These are phyloP conservation scores for Mirza zaza DNA, from an alignment of 2,113 vertebrate species.

Conservation along the genomic window DNA sequence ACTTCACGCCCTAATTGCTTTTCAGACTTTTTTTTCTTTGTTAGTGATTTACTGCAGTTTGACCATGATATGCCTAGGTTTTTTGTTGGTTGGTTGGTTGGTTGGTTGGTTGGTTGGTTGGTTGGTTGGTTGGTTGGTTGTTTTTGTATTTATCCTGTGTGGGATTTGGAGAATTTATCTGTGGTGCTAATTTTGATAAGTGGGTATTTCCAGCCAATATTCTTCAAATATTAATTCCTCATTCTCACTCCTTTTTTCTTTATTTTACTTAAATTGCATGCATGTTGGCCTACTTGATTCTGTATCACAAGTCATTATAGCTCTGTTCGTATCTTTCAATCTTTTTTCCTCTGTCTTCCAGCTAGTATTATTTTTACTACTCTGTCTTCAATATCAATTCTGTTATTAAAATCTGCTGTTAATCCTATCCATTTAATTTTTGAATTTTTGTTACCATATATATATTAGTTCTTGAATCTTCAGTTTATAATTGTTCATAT, in stretches of 20 bases:
- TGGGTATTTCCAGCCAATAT: not conserved
- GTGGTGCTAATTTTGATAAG: not conserved
- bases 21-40: not conserved
- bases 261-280: not conserved
- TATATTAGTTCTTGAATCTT: not conserved
- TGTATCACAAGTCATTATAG: not conserved
- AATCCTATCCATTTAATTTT: not conserved
- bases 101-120: not conserved
- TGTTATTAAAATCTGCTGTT: not conserved
- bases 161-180: not conserved
- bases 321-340: not conserved
- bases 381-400: not conserved
- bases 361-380: not conserved
- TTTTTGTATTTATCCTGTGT: too few relatives aligned
- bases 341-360: not conserved
- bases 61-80: not conserved
- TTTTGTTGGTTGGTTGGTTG: not conserved
- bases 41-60: not conserved
- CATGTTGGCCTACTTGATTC: not conserved
- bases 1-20: accelerated
- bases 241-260: not conserved
- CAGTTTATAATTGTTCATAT: not conserved
- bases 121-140: not conserved
- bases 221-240: not conserved
- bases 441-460: not conserved